These are phyloP conservation scores for Pachypanchax playfairii DNA, from an alignment of 2,113 vertebrate species.

Conservation along the genomic window DNA sequence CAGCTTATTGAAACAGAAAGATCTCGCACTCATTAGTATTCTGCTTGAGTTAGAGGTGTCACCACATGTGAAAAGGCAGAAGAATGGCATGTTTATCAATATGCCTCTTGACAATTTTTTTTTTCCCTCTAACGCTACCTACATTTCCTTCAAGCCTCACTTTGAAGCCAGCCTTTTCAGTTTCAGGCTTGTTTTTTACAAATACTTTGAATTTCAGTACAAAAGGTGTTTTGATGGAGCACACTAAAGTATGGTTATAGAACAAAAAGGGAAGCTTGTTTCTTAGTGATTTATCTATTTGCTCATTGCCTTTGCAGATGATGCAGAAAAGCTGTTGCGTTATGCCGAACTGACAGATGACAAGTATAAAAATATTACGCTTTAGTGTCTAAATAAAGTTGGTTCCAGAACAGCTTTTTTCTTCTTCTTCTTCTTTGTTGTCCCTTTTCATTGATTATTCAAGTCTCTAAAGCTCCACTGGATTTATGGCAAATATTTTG, in stretches of 20 bases:
- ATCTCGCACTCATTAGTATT: slow-evolving; percentile 20
- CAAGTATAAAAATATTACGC: not conserved
- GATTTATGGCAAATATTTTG: not conserved
- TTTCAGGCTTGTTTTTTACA: not conserved
- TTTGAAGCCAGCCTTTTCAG: not conserved
- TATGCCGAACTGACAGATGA: not conserved
- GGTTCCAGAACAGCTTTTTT: not conserved
- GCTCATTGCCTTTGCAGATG: not conserved
- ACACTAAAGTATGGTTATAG: not conserved
- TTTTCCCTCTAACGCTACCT: not conserved
- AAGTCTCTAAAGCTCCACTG: not conserved
- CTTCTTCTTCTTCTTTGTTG: not conserved
- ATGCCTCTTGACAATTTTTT: not conserved
- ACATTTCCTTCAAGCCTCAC: not conserved
- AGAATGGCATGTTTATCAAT: slow-evolving; percentile 11
- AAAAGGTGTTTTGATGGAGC: not conserved
- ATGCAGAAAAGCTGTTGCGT: not conserved
- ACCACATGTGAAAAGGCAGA: slow-evolving; percentile 5
- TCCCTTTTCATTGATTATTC: not conserved
- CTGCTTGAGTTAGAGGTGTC: slow-evolving; percentile 19
- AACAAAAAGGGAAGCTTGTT: not conserved
- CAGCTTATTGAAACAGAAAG: slow-evolving; percentile 5
- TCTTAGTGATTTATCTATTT: not conserved
- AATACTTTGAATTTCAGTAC: not conserved
- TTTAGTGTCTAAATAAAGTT: not conserved